Evolutionary conservation across 2,888 invertebrate species (phyloP), one percentile per base, ranked within the genome.

Genomic region (Xestoiulus laeticollis): DNA sequence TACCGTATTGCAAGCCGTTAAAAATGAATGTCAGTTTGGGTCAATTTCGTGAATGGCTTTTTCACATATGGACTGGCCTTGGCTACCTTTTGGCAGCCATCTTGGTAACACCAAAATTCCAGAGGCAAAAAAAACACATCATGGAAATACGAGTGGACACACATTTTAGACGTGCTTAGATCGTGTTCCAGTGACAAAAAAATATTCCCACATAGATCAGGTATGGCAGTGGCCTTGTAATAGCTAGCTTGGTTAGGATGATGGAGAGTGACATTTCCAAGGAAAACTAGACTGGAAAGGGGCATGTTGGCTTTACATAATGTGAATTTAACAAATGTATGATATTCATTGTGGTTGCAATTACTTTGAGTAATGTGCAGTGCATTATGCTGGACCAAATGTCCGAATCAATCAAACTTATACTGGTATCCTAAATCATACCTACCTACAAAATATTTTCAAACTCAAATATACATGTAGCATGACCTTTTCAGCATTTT

Each of bases 151-250:
- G 68, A n/a, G 68, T 68, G 68, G 68, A 68, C 68, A 68, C 26
- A 68, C 68, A 68, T 68, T 68, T 68, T 8, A 68, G 22, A 68
- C 68, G 1, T 68, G 19, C 26, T 68, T 26, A 68, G 48, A 48
- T 48, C 48, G 48, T 68, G 22, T 68, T n/a, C 68, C 68, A n/a
- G 10, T 68, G 26, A 10, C 68, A 59, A 68, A 68, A 38, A 68
- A 68, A 68, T n/a, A 68, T 68, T 68, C 68, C 68, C 68, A 68
- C 68, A 68, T 68, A 22, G 68, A 68, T 68, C 68, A 68, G n/a
- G 26, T 68, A 68, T 22, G 10, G 22, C 26, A n/a, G 22, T 68
- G 68, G 68, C 68, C 68, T 68, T 68, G 68, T n/a, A 22, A 59
- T 59, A 59, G 59, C 5, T 68, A n/a, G 68, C 22, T 26, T 26